These are phyloP conservation scores for Mirounga angustirostris DNA, from an alignment of 2,113 vertebrate species.

Conservation along the genomic window DNA sequence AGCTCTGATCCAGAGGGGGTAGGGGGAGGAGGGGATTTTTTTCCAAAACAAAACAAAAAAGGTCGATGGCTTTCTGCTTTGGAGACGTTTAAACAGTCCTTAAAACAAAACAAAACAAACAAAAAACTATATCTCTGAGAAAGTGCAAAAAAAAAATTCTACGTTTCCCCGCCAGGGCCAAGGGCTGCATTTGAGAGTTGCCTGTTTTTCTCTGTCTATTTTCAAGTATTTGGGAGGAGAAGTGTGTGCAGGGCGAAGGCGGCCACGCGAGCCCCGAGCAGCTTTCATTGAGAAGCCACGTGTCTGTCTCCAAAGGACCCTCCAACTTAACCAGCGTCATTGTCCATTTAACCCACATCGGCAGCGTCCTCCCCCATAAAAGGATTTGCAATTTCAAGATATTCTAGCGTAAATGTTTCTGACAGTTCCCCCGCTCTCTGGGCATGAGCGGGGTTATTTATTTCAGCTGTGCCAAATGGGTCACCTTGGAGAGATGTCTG, in stretches of 20 bases:
- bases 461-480: conserved; percentile 99
- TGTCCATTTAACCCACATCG: conserved; percentile 99
- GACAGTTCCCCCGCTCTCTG: conserved; percentile 99
- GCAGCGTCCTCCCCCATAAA: conserved; percentile 99
- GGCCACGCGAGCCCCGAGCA: conserved; percentile 97
- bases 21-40: conserved; percentile 60
- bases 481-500: conserved; percentile 99
- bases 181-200: conserved; percentile 87
- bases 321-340: conserved; percentile 99
- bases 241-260: conserved; percentile 95
- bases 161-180: conserved; percentile 84
- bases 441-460: conserved; percentile 99
- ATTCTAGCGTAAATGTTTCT: conserved; percentile 99
- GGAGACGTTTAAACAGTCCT: conserved; percentile 87
- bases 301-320: conserved; percentile 99
- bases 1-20: conserved; percentile 79
- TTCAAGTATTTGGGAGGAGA: conserved; percentile 91
- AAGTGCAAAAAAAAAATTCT: conserved; percentile 87
- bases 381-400: conserved; percentile 99
- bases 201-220: conserved; percentile 87
- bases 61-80: conserved; percentile 86
- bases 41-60: conserved; percentile 84
- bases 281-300: conserved; percentile 99
- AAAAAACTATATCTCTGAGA: conserved; percentile 81
- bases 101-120: conserved; percentile 65